phyloP scores from a whole-genome alignment of 1,140 invertebrate genomes.

The Lamellibrachia luymesi region DNA sequence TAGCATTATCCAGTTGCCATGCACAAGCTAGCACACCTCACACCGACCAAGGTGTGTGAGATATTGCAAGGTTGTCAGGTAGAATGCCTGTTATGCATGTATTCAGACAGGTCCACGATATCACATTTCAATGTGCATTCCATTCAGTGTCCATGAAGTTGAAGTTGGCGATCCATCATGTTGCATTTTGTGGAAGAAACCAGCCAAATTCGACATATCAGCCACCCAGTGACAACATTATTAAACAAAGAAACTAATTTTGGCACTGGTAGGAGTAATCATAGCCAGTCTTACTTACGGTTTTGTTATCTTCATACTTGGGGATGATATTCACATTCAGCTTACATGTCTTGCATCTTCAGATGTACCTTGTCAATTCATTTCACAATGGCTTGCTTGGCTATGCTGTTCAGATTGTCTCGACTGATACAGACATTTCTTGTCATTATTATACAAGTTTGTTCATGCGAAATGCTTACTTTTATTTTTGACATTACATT shows the following conservation, averaged over 20 bases:
- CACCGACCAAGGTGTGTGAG: not conserved
- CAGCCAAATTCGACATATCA: not conserved
- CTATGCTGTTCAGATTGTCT: not conserved
- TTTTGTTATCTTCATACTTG: slow-evolving; percentile 5
- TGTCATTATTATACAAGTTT: not conserved
- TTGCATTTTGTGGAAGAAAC: not conserved
- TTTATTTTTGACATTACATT: not conserved
- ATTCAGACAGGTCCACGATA: not conserved
- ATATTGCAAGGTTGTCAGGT: not conserved
- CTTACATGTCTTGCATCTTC: not conserved
- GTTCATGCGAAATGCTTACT: not conserved
- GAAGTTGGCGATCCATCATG: not conserved
- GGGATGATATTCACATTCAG: not conserved
- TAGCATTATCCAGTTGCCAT: not conserved
- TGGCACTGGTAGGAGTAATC: no score
- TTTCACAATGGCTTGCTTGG: not conserved
- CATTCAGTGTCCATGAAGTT: not conserved
- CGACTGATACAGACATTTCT: not conserved
- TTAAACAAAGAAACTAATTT: not conserved
- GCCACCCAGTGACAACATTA: not conserved
- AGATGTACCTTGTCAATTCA: not conserved
- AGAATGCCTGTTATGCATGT: not conserved
- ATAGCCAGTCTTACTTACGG: not conserved
- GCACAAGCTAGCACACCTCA: not conserved
- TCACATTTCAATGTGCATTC: not conserved